phyloP scores from a whole-genome alignment of 2,888 invertebrate species.

The Nysson spinosus region DNA sequence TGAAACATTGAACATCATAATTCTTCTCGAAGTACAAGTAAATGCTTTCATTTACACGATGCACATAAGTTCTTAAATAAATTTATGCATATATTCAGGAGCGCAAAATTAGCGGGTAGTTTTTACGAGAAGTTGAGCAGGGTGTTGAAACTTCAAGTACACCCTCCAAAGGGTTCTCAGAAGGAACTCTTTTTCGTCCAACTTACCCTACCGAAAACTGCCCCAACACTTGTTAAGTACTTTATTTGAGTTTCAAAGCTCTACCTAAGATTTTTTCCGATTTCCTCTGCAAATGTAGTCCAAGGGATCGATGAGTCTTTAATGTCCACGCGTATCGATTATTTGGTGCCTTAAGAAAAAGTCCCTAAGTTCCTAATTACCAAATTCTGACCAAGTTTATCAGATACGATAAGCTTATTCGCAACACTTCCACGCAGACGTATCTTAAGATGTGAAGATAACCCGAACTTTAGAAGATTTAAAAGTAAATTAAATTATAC shows the following conservation, averaged over 20 bases:
- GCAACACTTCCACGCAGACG: too few species aligned
- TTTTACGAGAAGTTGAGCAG: constrained; percentile 18
- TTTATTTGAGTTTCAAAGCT: constrained; percentile 53
- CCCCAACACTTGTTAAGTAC: constrained; percentile 45
- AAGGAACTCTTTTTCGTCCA: constrained; percentile 28
- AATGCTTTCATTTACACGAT: neutral
- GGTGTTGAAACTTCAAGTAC: constrained; percentile 15
- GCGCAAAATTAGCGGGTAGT: constrained; percentile 40
- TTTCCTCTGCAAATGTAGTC: neutral
- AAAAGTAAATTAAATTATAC: too few species aligned
- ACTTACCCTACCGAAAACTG: constrained; percentile 31
- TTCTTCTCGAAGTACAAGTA: neutral
- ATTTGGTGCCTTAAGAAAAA: neutral
- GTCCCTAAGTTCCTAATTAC: too few species aligned
- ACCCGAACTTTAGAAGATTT: too few species aligned
- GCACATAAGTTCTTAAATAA: neutral
- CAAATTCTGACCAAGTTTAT: too few species aligned
- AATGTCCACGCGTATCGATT: constrained; percentile 28
- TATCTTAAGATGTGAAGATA: too few species aligned
- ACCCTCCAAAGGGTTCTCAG: constrained; percentile 24
- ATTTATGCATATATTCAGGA: constrained; percentile 21
- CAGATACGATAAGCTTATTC: too few species aligned
- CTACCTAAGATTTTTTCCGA: constrained; percentile 26
- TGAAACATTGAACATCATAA: neutral
- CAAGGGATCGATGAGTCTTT: constrained; percentile 34